Percentiles rank a stretch among this genome's conserved stretches.
Conservation (phyloP, 2,797 vertebrate genomes). For the Enteromius paludinosus region DNA sequence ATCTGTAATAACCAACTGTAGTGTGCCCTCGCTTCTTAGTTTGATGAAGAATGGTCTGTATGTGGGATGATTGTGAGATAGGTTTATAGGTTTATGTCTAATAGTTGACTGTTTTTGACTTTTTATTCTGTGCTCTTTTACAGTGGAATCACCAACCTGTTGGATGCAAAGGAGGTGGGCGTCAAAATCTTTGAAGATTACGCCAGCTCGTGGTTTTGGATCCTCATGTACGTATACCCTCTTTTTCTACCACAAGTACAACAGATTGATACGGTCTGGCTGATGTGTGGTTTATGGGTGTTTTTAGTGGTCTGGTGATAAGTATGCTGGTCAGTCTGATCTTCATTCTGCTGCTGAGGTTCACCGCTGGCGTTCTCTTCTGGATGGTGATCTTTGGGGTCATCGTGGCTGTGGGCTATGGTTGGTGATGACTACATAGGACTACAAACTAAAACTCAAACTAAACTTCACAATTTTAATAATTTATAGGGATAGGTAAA, state of each 20-base stretch:
- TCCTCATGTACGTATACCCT: slow-evolving; percentile 87
- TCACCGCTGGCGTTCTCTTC: slow-evolving; percentile 88
- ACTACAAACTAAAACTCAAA: not conserved
- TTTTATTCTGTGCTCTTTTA: slow-evolving; percentile 55
- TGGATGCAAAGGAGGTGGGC: slow-evolving; percentile 88
- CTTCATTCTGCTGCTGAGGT: slow-evolving; percentile 91
- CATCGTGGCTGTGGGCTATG: slow-evolving; percentile 85
- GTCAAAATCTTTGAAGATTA: slow-evolving; percentile 96
- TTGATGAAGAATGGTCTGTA: not conserved
- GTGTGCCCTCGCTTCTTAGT: slow-evolving; percentile 5
- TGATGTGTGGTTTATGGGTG: slow-evolving; percentile 57
- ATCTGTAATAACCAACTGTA: slow-evolving; percentile 13
- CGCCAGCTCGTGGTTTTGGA: slow-evolving; percentile 94
- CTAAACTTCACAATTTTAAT: too few relatives aligned
- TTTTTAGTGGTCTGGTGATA: slow-evolving; percentile 85
- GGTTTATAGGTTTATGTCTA: too few relatives aligned
- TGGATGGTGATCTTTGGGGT: slow-evolving; percentile 90
- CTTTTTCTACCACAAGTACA: not conserved
- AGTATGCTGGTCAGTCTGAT: slow-evolving; percentile 90
- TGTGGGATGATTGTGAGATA: not conserved
- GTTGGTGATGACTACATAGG: slow-evolving; percentile 70
- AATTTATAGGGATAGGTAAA: not conserved
- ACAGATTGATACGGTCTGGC: not conserved
- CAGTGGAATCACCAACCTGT: slow-evolving; percentile 86
- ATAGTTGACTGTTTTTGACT: slow-evolving; percentile 5